phyloP scores from a whole-genome alignment of 2,888 invertebrate genomes.

The Hirudinaria manillensis region DNA sequence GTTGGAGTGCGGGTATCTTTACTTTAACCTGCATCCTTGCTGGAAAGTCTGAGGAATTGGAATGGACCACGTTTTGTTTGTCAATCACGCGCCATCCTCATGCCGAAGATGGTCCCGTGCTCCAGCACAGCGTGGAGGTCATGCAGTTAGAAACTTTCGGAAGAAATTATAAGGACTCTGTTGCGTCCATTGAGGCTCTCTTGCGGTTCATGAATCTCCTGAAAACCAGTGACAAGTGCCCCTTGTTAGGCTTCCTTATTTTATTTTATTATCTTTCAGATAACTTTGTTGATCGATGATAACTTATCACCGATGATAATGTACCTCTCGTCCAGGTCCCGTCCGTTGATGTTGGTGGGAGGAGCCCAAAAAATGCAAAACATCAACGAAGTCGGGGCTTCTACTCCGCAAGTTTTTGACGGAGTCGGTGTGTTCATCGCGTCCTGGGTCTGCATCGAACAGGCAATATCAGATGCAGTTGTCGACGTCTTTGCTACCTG shows the following conservation, averaged over 20 bases:
- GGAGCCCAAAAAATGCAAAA: no score
- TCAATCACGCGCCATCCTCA: background rate
- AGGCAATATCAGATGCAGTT: conserved; percentile 20
- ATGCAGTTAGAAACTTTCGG: background rate
- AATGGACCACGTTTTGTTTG: background rate
- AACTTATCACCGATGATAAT: background rate
- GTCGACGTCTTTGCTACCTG: conserved; percentile 29
- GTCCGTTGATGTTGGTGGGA: background rate
- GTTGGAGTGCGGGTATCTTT: no score
- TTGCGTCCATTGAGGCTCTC: background rate
- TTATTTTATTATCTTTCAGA: no score
- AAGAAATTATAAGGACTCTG: background rate
- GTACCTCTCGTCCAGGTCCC: background rate
- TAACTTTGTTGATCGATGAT: no score
- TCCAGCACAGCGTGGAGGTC: background rate
- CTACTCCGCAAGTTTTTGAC: background rate
- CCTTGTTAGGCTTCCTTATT: no score
- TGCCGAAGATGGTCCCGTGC: background rate
- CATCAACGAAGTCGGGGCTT: no score
- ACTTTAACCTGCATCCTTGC: no score
- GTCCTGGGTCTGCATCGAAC: conserved; percentile 31
- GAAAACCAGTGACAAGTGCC: background rate
- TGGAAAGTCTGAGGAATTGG: no score
- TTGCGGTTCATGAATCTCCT: background rate
- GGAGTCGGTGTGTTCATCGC: conserved; percentile 21